These are phyloP conservation scores for Halyomorpha halys DNA, from an alignment of 1,140 invertebrate genomes.

Conservation along the genomic window DNA sequence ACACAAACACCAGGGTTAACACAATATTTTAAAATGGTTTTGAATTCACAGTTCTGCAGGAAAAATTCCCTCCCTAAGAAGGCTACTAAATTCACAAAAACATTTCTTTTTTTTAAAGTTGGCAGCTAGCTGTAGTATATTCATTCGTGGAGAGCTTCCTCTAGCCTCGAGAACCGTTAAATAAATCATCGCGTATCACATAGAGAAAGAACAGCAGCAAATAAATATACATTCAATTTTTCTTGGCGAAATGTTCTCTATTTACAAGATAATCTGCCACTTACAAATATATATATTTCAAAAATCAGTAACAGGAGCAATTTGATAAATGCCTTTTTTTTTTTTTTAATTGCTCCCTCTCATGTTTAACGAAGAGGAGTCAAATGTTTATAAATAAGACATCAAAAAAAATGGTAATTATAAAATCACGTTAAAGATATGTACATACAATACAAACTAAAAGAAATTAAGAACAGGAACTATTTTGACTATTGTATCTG, in stretches of 20 bases:
- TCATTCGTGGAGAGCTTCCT: too few relatives aligned
- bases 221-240: conserved; percentile 2
- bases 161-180: too few relatives aligned
- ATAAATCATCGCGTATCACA: conserved; percentile 1
- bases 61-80: too few relatives aligned
- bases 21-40: too few relatives aligned
- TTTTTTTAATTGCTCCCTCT: neutral
- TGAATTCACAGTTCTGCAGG: too few relatives aligned
- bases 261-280: conserved; percentile 7
- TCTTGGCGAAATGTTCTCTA: neutral
- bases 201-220: neutral
- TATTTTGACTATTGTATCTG: conserved; percentile 7
- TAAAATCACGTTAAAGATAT: conserved; percentile 13
- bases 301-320: neutral
- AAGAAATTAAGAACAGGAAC: conserved; percentile 10
- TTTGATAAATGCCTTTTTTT: too few relatives aligned
- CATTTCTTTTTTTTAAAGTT: too few relatives aligned
- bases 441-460: conserved; percentile 15
- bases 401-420: conserved; percentile 12
- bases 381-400: conserved; percentile 10
- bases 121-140: too few relatives aligned
- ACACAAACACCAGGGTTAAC: too few relatives aligned
- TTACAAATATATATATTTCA: conserved; percentile 9
- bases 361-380: neutral
- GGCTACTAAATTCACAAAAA: too few relatives aligned